phyloP scores from a whole-genome alignment of 2,113 vertebrate genomes.

The Mionectes macconnelli region DNA sequence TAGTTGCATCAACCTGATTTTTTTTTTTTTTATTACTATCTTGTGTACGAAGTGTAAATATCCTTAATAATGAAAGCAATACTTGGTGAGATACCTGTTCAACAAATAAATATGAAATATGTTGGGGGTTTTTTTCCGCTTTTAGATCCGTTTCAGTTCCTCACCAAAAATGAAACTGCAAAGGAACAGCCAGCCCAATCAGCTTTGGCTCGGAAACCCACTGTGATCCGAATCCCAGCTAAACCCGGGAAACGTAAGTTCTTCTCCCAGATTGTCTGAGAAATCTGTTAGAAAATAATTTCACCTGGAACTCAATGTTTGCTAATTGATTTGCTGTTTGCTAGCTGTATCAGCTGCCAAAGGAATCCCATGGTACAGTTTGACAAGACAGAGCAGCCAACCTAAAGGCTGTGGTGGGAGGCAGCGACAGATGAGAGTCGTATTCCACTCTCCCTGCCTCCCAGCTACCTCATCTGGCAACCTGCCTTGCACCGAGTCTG shows the following conservation, averaged over 20 bases:
- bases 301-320: neutral
- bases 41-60: constrained; percentile 36
- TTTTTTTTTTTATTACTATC: constrained; percentile 26
- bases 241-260: constrained; percentile 76
- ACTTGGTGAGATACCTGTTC: constrained; percentile 38
- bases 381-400: neutral
- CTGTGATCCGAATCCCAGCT: constrained; percentile 90
- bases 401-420: neutral
- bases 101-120: constrained; percentile 48
- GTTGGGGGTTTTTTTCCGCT: neutral
- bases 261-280: neutral
- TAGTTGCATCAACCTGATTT: constrained; percentile 45
- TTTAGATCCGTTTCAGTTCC: constrained; percentile 78
- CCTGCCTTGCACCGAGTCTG: neutral
- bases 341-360: neutral
- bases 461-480: neutral
- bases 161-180: constrained; percentile 67
- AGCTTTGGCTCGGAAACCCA: constrained; percentile 81
- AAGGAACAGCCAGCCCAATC: constrained; percentile 57
- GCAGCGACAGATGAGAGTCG: neutral
- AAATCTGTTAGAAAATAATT: neutral
- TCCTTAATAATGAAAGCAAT: constrained; percentile 50
- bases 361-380: neutral
- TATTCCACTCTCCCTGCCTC: neutral
- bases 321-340: neutral